Evolutionary conservation across 1,140 invertebrate genomes (phyloP), one percentile per base, ranked within the genome.

Genomic region (Phocides pigmalion): DNA sequence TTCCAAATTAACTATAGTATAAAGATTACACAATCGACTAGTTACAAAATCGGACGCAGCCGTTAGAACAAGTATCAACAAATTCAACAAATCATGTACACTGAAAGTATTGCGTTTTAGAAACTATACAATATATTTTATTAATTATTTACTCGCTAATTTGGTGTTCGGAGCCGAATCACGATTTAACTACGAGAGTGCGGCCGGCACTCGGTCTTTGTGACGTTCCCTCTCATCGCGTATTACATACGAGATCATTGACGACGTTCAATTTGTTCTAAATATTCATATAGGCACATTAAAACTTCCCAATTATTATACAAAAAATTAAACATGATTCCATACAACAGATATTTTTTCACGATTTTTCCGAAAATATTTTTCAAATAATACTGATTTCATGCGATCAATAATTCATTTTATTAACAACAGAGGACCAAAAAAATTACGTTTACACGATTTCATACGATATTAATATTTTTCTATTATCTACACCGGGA

Each of bases 71-170:
- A 46, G 47, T 3, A 3, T 12, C 5, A 46, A 44, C 25, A 82
- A 90, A 90, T 75, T 84, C 76, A 89, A 89, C 85, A 84, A 90
- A 79, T 74, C 75, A 86, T 90, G 53, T 87, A 87, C 81, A 90
- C 64, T 73, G 77, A 82, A 81, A 82, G 79, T 90, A 87, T 86
- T 83, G 79, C 78, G 79, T 83, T 83, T 81, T 73, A 74, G 68
- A 71, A 66, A 77, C 75, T 86, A 82, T 84, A 85, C 81, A 79
- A 75, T 68, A 62, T 56, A 46, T 35, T 11, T 59, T 8, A 28
- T 47, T 47, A 51, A 35, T 37, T 58, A 65, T 70, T 82, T 87
- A 86, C 72, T 70, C 71, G 70, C 85, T 88, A 90, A 70, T 83
- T 88, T 90, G 84, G 87, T 90, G 87, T 90, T 84, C 63, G 79